A percentile compares a stretch with the other conserved stretches of the same genome.
Evolutionary conservation across 2,797 vertebrate species (phyloP).

Genomic region (Peromyscus eremicus): DNA sequence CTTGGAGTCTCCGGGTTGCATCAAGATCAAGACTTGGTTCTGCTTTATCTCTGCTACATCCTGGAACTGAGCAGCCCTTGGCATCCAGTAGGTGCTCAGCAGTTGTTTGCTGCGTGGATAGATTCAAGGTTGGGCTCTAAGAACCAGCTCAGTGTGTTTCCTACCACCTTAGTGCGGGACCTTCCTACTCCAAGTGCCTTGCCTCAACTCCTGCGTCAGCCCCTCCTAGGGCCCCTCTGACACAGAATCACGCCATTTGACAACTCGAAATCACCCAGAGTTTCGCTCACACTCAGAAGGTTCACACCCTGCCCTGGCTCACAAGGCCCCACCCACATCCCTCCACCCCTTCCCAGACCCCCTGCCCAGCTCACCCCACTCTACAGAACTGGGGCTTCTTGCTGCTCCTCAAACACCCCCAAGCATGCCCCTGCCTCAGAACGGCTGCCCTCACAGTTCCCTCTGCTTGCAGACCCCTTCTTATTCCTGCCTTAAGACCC

Average conservation of each 20-base stretch:
- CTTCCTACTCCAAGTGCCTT: no score
- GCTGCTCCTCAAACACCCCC: no score
- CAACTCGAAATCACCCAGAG: neutral
- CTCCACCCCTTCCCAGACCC: neutral
- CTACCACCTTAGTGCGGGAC: fast-evolving
- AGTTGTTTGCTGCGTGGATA: neutral
- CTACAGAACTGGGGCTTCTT: fast-evolving
- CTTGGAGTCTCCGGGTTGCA: neutral
- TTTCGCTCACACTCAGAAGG: neutral
- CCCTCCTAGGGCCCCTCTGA: neutral
- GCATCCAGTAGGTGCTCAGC: neutral
- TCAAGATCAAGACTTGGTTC: neutral
- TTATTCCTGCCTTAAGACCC: neutral
- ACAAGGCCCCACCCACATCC: neutral
- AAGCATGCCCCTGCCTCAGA: neutral
- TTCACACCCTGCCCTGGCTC: neutral
- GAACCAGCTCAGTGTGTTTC: neutral
- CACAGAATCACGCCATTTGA: neutral
- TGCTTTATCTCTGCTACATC: neutral
- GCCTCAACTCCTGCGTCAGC: no score
- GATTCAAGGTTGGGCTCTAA: neutral
- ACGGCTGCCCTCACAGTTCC: fast-evolving
- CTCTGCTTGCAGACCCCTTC: neutral
- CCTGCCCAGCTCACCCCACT: fast-evolving
- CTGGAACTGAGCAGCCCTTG: neutral